phyloP scores from a whole-genome alignment of 2,888 invertebrate genomes.

The Macaria liturata region DNA sequence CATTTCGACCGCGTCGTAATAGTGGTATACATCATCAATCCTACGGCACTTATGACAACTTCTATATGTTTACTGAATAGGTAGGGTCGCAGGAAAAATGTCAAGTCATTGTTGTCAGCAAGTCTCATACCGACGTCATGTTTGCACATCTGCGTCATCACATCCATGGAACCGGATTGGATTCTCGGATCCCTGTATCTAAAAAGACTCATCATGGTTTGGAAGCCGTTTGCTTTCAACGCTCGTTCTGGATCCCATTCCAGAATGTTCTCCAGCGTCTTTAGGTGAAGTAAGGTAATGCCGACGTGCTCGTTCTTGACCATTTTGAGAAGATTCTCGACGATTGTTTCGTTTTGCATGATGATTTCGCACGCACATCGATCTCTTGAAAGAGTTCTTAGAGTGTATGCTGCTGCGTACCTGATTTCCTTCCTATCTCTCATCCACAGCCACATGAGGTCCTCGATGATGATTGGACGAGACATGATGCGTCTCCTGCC shows the following conservation, averaged over 20 bases:
- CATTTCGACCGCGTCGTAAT: slow-evolving; percentile 68
- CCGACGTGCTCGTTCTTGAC: slow-evolving; percentile 64
- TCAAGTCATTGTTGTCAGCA: slow-evolving; percentile 65
- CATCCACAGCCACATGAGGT: slow-evolving; percentile 58
- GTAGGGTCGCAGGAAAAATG: slow-evolving; percentile 45
- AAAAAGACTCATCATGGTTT: slow-evolving; percentile 58
- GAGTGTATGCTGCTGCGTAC: slow-evolving; percentile 63
- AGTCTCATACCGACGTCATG: slow-evolving; percentile 62
- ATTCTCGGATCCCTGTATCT: slow-evolving; percentile 51
- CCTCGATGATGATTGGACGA: slow-evolving; percentile 52
- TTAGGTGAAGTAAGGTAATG: slow-evolving; percentile 62
- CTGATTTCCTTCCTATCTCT: slow-evolving; percentile 68
- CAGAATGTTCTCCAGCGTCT: slow-evolving; percentile 55
- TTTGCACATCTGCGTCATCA: slow-evolving; percentile 67
- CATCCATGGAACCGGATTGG: slow-evolving; percentile 61
- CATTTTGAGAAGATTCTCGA: slow-evolving; percentile 65
- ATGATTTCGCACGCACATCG: slow-evolving; percentile 57
- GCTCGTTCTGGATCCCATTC: slow-evolving; percentile 63
- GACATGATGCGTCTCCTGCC: slow-evolving; percentile 60
- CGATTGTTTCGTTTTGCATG: slow-evolving; percentile 48
- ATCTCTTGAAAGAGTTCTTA: slow-evolving; percentile 56
- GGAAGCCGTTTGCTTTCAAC: slow-evolving; percentile 66
- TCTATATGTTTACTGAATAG: slow-evolving; percentile 45
- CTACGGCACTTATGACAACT: slow-evolving; percentile 57
- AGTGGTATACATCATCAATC: slow-evolving; percentile 62